Conservation (phyloP, 2,888 invertebrate species). For the Cephalotes varians region DNA sequence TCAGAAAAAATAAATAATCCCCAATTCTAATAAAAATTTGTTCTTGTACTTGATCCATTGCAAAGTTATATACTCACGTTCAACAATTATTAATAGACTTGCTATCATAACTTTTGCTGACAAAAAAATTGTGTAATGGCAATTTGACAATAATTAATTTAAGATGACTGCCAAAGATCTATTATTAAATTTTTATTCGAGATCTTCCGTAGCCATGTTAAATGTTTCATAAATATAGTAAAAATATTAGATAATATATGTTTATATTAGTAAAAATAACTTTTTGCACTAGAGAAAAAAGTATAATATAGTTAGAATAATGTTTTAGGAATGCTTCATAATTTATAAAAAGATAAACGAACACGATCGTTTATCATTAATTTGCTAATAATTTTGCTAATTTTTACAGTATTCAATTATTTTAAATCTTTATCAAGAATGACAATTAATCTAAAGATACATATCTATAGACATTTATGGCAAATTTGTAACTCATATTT, state of each 20-base stretch:
- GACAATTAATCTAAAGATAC: constrained; percentile 55
- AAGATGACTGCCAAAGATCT: constrained; percentile 72
- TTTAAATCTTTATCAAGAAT: neutral
- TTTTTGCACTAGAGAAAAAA: neutral
- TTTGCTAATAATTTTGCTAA: constrained; percentile 11
- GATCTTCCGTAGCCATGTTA: constrained; percentile 71
- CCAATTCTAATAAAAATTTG: constrained; percentile 22
- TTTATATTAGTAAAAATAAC: constrained; percentile 9
- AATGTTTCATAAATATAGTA: constrained; percentile 5
- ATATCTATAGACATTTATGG: constrained; percentile 37
- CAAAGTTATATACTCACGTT: constrained; percentile 7
- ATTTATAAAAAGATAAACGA: neutral
- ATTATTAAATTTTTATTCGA: constrained; percentile 1
- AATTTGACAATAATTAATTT: constrained; percentile 38
- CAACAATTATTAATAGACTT: constrained; percentile 19
- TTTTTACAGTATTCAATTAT: constrained; percentile 23
- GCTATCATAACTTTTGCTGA: constrained; percentile 27
- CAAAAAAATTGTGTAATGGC: constrained; percentile 36
- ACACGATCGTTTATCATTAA: neutral
- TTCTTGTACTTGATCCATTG: neutral
- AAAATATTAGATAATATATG: neutral
- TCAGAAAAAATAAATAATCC: constrained; percentile 20
- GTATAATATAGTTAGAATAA: neutral
- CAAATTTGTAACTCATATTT: constrained; percentile 7
- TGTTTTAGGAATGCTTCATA: neutral